These are phyloP conservation scores for Tribolium freemani DNA, from an alignment of 2,888 invertebrate genomes.

Conservation along the genomic window DNA sequence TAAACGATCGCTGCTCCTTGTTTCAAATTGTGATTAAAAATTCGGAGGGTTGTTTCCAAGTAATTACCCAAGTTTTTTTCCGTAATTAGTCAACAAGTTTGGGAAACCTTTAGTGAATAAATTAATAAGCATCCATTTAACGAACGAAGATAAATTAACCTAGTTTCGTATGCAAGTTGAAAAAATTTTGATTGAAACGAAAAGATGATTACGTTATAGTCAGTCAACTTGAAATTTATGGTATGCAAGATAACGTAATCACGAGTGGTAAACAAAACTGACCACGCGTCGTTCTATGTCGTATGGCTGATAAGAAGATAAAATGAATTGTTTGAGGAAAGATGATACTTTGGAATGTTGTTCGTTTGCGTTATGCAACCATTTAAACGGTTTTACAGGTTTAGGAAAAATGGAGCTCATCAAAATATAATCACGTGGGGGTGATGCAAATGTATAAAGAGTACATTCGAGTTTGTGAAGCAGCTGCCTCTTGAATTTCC, in stretches of 20 bases:
- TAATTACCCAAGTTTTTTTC: background rate
- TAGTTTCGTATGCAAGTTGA: background rate
- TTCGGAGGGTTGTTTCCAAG: too few species aligned
- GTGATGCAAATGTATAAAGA: conserved; percentile 34
- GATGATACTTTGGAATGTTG: too few species aligned
- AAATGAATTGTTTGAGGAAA: too few species aligned
- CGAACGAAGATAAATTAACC: background rate
- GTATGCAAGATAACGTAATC: conserved; percentile 19
- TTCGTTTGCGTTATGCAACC: background rate
- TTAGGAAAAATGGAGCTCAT: background rate
- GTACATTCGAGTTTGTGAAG: conserved; percentile 32
- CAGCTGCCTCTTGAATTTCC: conserved; percentile 57
- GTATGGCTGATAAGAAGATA: background rate
- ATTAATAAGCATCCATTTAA: background rate
- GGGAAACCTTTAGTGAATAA: background rate
- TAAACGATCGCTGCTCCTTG: too few species aligned
- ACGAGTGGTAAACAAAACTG: conserved; percentile 11
- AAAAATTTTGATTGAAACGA: background rate
- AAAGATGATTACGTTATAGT: background rate
- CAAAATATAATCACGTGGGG: background rate
- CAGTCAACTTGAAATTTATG: conserved; percentile 22
- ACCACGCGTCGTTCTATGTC: background rate
- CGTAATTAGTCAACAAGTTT: background rate
- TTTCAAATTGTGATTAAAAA: too few species aligned
- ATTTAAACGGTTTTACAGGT: background rate